Conservation (phyloP, 2,113 vertebrate species). For the Neogobius melanostomus region DNA sequence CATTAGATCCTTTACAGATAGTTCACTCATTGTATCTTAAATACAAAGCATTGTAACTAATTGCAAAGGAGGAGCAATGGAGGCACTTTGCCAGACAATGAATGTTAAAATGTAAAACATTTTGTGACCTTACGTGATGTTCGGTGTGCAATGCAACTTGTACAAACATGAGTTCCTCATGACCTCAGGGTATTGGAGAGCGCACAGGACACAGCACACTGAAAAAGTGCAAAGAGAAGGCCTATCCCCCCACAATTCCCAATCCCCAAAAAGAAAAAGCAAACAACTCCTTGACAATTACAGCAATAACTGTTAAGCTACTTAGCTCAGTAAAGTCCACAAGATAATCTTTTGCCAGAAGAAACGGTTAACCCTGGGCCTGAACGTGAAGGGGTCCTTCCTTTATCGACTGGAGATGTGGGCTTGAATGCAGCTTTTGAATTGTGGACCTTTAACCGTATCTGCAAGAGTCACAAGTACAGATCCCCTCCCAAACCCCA, state of each 20-base stretch:
- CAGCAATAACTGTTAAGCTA: conserved; percentile 33
- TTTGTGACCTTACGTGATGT: conserved; percentile 73
- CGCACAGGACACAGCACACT: conserved; percentile 78
- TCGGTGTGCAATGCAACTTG: conserved; percentile 73
- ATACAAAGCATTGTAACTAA: conserved; percentile 72
- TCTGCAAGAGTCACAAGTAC: conserved; percentile 80
- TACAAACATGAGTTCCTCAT: conserved; percentile 76
- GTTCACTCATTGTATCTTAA: conserved; percentile 72
- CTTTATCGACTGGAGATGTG: conserved; percentile 47
- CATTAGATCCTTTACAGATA: conserved; percentile 77
- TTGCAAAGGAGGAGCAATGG: conserved; percentile 72
- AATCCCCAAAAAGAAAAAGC: conserved; percentile 42
- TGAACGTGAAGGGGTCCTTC: conserved; percentile 66
- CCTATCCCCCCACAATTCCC: conserved; percentile 65
- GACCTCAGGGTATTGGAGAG: conserved; percentile 73
- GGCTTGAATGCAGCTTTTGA: conserved; percentile 61
- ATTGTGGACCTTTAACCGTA: conserved; percentile 61
- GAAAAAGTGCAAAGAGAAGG: conserved; percentile 74
- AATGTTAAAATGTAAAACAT: conserved; percentile 69
- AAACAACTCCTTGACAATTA: conserved; percentile 35
- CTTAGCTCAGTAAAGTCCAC: conserved; percentile 15
- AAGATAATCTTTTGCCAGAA: conserved; percentile 42
- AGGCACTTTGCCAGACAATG: conserved; percentile 64
- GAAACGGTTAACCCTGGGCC: conserved; percentile 62
- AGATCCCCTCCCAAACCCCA: conserved; percentile 63